Evolutionary conservation across 2,113 vertebrate species (phyloP), one percentile per base, ranked within the genome.

Genomic region (Dissostichus mawsoni): DNA sequence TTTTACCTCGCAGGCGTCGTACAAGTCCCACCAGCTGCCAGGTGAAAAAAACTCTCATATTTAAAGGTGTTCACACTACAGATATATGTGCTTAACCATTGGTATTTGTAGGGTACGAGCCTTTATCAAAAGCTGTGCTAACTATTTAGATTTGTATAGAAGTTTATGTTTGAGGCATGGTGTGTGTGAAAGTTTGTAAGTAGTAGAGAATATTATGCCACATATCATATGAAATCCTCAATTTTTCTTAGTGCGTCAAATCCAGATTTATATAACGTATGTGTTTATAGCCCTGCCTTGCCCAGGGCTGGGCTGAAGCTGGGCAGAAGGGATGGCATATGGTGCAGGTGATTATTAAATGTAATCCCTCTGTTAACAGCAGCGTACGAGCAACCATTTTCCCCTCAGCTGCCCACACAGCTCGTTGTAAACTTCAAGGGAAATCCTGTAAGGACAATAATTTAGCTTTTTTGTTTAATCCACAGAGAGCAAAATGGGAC

Each of bases 261-360:
- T 69, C 68, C 62, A 69, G 23, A 59, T 78, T 80, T 67, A 36
- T 29, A 59, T 79, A 51, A 70, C 17, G 52, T 7, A 36, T 62
- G 72, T 45, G 69, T 81, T 68, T 63, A 68, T 55, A 48, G 20
- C 58, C 29, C 23, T 2, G 55, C 48, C 13, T 25, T 67, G 67
- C 79, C 75, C 29, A 0, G 4, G 68, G 76, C 62, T 17, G n/a
- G 52, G 57, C 63, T 50, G 65, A 57, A 69, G 16, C 68, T 13
- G 61, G 74, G 66, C 85, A 89, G 84, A 61, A 56, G 55, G 84
- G 61, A 48, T 6, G 9, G 78, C 83, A 76, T 76, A 78, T 68
- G 84, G 84, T 18, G 76, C 36, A 52, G 33, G 73, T 83, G 18
- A 79, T 50, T 83, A 69, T 81, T 74, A 71, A 70, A 81, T 51